phyloP scores from a whole-genome alignment of 2,888 invertebrate species.

The Axea sp. region DNA sequence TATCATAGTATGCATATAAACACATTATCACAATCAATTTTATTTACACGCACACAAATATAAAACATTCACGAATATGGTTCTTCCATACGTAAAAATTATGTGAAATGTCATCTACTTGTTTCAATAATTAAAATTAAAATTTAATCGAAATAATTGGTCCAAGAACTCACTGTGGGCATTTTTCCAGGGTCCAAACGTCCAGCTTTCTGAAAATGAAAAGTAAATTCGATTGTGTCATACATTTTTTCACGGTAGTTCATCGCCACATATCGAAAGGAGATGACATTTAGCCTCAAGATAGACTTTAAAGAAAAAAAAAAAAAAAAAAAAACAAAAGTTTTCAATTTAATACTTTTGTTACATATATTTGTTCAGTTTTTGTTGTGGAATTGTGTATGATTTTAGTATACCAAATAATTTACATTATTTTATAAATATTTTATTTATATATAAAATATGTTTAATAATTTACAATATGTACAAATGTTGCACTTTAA shows the following conservation, averaged over 20 bases:
- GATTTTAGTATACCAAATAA: too few relatives aligned
- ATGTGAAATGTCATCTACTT: too few relatives aligned
- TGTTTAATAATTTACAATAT: too few relatives aligned
- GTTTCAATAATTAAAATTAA: background rate
- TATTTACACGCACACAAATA: background rate
- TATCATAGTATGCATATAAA: constrained; percentile 30
- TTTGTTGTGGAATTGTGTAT: too few relatives aligned
- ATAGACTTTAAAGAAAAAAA: too few relatives aligned
- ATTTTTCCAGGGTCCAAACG: constrained; percentile 65
- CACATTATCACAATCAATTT: constrained; percentile 11
- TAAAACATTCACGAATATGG: too few relatives aligned
- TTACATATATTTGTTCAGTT: too few relatives aligned
- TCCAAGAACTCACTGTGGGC: constrained; percentile 70
- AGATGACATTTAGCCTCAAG: constrained; percentile 72
- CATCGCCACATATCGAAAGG: constrained; percentile 60
- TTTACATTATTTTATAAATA: too few relatives aligned
- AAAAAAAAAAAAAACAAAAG: constrained; percentile 26
- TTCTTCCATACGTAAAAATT: too few relatives aligned
- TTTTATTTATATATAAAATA: constrained; percentile 16
- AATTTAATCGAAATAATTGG: background rate
- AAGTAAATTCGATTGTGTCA: constrained; percentile 65
- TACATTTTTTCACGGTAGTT: constrained; percentile 65
- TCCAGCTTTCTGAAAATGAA: constrained; percentile 64
- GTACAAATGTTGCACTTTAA: too few relatives aligned
- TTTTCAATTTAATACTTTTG: constrained; percentile 10